These are phyloP conservation scores for Papilio demoleus DNA, from an alignment of 2,888 invertebrate species.

Conservation along the genomic window DNA sequence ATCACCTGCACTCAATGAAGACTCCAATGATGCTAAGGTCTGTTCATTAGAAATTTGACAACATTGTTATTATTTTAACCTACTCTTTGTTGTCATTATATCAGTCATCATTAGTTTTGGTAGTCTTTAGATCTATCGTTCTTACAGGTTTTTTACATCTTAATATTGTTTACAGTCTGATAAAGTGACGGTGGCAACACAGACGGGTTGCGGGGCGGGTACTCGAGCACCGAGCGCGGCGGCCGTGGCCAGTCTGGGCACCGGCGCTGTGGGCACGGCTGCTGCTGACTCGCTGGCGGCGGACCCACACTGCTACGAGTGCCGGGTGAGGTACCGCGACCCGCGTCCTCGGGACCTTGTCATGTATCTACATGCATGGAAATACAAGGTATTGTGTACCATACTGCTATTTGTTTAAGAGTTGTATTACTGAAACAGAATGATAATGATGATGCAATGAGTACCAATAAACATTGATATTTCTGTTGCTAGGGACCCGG, in stretches of 20 bases:
- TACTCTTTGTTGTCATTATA: too few species aligned
- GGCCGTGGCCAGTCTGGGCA: conserved; percentile 60
- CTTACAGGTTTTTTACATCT: too few species aligned
- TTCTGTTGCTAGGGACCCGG: conserved; percentile 89
- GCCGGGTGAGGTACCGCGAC: conserved; percentile 95
- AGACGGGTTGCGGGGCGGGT: conserved; percentile 89
- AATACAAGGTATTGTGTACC: conserved; percentile 87
- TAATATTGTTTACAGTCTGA: conserved; percentile 63
- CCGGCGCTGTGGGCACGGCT: conserved; percentile 44
- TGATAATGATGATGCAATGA: not conserved
- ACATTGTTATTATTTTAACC: too few species aligned
- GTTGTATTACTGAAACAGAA: not conserved
- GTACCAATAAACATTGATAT: not conserved
- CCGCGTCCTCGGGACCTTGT: conserved; percentile 95
- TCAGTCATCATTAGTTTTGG: too few species aligned
- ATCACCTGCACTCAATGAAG: conserved; percentile 68
- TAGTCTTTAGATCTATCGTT: too few species aligned
- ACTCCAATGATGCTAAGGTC: conserved; percentile 73
- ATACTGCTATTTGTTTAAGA: conserved; percentile 37
- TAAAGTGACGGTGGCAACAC: conserved; percentile 92
- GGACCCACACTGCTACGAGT: conserved; percentile 96
- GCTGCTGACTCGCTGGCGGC: conserved; percentile 84
- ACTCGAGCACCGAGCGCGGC: not conserved
- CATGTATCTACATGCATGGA: conserved; percentile 98
- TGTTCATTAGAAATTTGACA: too few species aligned